Evolutionary conservation across 2,797 vertebrate genomes (phyloP).

Genomic region (Gephyroberyx darwinii): DNA sequence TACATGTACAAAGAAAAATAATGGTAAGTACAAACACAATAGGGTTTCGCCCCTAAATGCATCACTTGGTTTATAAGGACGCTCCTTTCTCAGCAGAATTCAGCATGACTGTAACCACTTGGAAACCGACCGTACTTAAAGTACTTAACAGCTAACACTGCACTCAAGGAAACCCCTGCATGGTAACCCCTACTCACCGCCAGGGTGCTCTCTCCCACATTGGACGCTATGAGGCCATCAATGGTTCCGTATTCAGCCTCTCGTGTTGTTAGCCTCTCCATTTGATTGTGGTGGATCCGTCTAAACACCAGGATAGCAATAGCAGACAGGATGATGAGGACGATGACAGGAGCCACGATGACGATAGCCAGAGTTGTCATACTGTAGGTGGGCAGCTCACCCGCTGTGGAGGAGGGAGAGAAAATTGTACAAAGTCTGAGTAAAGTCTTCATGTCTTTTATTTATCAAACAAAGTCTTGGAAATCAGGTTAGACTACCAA

Average conservation of each 20-base stretch:
- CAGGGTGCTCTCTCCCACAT: constrained; percentile 96
- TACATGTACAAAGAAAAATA: too few relatives aligned
- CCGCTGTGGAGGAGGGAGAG: constrained; percentile 69
- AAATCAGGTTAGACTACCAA: neutral
- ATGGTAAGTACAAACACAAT: too few relatives aligned
- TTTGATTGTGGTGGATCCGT: constrained; percentile 89
- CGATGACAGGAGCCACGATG: constrained; percentile 87
- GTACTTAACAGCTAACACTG: too few relatives aligned
- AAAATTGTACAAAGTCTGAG: neutral
- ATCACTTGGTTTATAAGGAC: too few relatives aligned
- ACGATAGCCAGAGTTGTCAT: constrained; percentile 87
- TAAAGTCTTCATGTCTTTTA: neutral
- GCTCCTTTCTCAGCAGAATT: too few relatives aligned
- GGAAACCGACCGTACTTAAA: too few relatives aligned
- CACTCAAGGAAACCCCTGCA: neutral
- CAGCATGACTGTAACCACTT: too few relatives aligned
- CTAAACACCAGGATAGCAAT: constrained; percentile 88
- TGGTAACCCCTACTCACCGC: constrained; percentile 85
- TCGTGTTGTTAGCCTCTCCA: constrained; percentile 91
- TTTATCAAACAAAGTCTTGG: neutral
- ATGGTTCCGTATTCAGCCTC: constrained; percentile 97
- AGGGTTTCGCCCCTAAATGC: too few relatives aligned
- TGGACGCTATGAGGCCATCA: constrained; percentile 96
- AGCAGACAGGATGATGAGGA: constrained; percentile 87
- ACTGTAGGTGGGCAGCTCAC: constrained; percentile 85